Percentiles rank a stretch among this genome's conserved stretches.
These are phyloP conservation scores for Lasioglossum lativentre DNA, from an alignment of 2,888 invertebrate genomes.

Conservation along the genomic window DNA sequence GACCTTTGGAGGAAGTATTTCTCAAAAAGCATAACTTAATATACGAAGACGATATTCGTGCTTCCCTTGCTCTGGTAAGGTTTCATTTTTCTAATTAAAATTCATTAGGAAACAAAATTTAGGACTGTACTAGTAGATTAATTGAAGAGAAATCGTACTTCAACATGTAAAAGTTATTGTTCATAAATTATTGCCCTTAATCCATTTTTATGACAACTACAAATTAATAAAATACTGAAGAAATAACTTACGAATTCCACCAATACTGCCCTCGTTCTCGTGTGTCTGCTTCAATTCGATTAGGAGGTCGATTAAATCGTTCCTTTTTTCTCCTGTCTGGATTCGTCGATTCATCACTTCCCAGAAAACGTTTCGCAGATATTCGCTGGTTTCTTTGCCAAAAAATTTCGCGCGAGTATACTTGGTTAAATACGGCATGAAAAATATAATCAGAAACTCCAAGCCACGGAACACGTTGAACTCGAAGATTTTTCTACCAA, in stretches of 20 bases:
- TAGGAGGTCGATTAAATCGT: constrained; percentile 85
- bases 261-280: constrained; percentile 45
- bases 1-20: not conserved
- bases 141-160: too few species aligned
- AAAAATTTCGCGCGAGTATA: constrained; percentile 82
- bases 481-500: constrained; percentile 83
- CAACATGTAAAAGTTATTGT: not conserved
- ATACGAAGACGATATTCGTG: not conserved
- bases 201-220: too few species aligned
- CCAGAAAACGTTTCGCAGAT: constrained; percentile 83
- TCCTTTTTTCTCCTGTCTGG: constrained; percentile 80
- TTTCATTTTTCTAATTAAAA: not conserved
- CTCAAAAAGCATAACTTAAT: too few species aligned
- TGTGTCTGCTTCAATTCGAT: constrained; percentile 81
- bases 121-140: not conserved
- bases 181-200: too few species aligned
- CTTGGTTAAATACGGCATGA: constrained; percentile 83
- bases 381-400: constrained; percentile 78
- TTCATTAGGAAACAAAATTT: not conserved
- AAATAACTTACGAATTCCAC: constrained; percentile 59
- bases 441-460: constrained; percentile 83
- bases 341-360: constrained; percentile 84
- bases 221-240: not conserved
- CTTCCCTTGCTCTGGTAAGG: not conserved
- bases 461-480: constrained; percentile 80